Evolutionary conservation across 1,140 invertebrate genomes (phyloP), one percentile per base, ranked within the genome.

Genomic region (Drosophila mauritiana): DNA sequence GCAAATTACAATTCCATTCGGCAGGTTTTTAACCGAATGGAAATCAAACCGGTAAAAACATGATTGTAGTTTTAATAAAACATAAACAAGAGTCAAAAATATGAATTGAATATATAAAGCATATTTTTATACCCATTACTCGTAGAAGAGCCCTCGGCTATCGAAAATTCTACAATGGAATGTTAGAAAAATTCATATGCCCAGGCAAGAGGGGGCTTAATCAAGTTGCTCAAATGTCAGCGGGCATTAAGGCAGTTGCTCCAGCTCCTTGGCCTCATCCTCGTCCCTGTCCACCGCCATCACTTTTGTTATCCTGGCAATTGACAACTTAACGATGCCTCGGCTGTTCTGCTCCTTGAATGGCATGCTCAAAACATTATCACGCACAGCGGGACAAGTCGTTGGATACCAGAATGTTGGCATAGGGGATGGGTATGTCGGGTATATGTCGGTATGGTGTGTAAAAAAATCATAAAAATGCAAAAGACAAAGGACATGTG

Each of bases 351-450:
- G 31, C 67, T 56, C 64, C 51, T 49, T 27, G 68, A 70, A 72
- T 70, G 68, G 51, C 72, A 58, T 76, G 73, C 73, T 76, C 61
- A 64, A 75, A 56, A 76, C 73, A 76, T 76, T 76, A 76, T 76
- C 73, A 76, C 73, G 73, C 73, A 75, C 61, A 56, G 61, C 61
- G 36, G 46, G 53, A 74, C 53, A 37, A 42, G 68, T 67, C 56
- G 12, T 37, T 56, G 40, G 31, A 17, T 20, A 4, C 27, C 37
- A 40, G 12, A 17, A 27, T 43, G 31, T 37, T 20, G 42, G 10
- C 6, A 17, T 17, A 22, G 37, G n/a, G n/a, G 31, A 17, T 5
- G 17, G n/a, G 22, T 25, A 10, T 13, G 7, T 11, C 27, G 27
- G 27, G 7, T 31, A 10, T 31, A 10, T 31, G 31, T 31, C 31